Evolutionary conservation across 2,888 invertebrate species (phyloP).

Genomic region (Spatulosminthurus flaviceps): DNA sequence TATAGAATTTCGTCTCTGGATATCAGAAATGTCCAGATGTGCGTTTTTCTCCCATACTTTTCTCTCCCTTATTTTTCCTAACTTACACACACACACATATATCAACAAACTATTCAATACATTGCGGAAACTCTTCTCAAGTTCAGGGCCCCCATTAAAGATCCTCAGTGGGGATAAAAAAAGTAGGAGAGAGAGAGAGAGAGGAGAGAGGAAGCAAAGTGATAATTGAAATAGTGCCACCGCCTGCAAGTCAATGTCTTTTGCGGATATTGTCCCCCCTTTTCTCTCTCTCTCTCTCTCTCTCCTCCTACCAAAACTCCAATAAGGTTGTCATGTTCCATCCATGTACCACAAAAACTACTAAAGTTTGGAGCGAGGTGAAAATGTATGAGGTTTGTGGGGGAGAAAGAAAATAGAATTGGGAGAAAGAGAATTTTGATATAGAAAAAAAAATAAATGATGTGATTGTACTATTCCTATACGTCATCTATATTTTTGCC

Average conservation of each 20-base stretch:
- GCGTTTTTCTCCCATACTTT: neutral
- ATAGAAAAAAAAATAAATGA: conserved; percentile 61
- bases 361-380: conserved; percentile 25
- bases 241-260: conserved; percentile 6
- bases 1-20: neutral
- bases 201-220: conserved; percentile 31
- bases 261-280: neutral
- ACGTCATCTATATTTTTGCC: no score
- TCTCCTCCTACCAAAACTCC: neutral
- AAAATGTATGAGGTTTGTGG: conserved; percentile 48
- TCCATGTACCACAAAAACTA: no score
- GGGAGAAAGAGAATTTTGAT: conserved; percentile 51
- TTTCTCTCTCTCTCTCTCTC: no score
- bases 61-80: no score
- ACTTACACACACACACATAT: neutral
- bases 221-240: conserved; percentile 41
- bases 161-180: neutral
- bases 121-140: conserved; percentile 3
- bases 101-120: neutral
- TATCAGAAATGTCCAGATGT: conserved; percentile 3
- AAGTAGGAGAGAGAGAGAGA: neutral
- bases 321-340: neutral
- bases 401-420: conserved; percentile 56
- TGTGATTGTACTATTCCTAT: conserved; percentile 53
- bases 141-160: neutral